phyloP scores from a whole-genome alignment of 2,113 vertebrate genomes.

The Petrocephalus microphthalmus region DNA sequence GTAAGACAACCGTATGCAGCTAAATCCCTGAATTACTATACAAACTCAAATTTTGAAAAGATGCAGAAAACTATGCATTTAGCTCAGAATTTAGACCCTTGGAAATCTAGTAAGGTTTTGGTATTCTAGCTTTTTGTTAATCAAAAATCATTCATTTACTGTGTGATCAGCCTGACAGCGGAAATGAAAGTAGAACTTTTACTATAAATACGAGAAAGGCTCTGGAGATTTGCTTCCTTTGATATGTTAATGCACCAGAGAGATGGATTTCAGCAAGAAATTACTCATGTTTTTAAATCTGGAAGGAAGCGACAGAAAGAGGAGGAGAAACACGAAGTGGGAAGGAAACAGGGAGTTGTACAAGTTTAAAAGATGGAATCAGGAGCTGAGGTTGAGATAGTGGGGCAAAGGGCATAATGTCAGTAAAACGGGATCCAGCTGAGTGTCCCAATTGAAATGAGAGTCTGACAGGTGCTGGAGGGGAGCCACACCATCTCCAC shows the following conservation, averaged over 20 bases:
- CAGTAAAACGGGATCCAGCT: conserved; percentile 62
- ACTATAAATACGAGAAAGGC: neutral
- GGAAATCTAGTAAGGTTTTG: neutral
- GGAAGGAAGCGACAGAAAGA: neutral
- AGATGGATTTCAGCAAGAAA: conserved; percentile 3
- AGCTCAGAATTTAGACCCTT: neutral
- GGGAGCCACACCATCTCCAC: conserved; percentile 93
- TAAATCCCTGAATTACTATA: neutral
- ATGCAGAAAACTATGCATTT: neutral
- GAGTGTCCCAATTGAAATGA: conserved; percentile 80
- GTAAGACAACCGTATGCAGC: neutral
- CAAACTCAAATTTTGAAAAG: neutral
- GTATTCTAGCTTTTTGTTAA: neutral
- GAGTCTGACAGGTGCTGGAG: conserved; percentile 83
- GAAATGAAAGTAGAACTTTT: neutral
- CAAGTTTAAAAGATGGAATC: neutral
- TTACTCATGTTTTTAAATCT: neutral
- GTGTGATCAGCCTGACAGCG: neutral
- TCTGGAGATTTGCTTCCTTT: neutral
- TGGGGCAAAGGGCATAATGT: neutral
- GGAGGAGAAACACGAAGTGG: conserved; percentile 3
- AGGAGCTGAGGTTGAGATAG: neutral
- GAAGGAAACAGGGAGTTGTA: conserved; percentile 2
- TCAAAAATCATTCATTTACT: neutral
- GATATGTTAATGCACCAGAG: neutral